phyloP scores from a whole-genome alignment of 2,888 invertebrate genomes.

The Mythimna pallens region DNA sequence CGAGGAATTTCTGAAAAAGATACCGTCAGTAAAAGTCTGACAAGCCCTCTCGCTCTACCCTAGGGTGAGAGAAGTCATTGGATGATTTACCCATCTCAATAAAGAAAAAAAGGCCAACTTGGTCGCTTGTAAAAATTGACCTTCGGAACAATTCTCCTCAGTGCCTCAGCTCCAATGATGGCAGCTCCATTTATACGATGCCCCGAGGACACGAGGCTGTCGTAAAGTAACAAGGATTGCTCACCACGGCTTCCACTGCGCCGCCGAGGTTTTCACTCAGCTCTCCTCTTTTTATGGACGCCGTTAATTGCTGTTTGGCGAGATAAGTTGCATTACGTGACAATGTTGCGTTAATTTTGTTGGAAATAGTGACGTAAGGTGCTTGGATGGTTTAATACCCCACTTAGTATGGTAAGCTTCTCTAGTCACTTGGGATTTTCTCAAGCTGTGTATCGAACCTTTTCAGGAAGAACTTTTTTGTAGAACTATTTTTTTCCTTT shows the following conservation, averaged over 20 bases:
- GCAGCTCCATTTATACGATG: constrained; percentile 57
- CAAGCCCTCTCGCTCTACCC: no score
- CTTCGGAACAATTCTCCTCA: constrained; percentile 15
- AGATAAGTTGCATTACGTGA: constrained; percentile 21
- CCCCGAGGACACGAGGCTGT: constrained; percentile 50
- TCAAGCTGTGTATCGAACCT: neutral
- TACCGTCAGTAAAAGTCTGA: no score
- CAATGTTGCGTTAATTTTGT: neutral
- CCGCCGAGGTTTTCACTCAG: constrained; percentile 55
- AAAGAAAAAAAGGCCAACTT: neutral
- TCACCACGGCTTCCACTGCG: constrained; percentile 33
- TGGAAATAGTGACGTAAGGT: no score
- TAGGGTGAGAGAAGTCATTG: no score
- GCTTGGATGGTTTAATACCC: neutral
- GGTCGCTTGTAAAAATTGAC: neutral
- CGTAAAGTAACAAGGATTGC: constrained; percentile 58
- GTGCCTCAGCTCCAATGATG: constrained; percentile 43
- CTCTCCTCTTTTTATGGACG: constrained; percentile 43
- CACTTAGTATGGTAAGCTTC: neutral
- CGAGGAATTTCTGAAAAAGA: no score
- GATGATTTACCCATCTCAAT: no score
- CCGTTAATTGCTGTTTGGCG: constrained; percentile 46
- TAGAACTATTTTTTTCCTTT: no score
- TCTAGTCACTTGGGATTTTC: neutral
- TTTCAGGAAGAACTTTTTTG: no score